Conservation (phyloP, 2,797 vertebrate genomes). For the Salarias fasciatus region DNA sequence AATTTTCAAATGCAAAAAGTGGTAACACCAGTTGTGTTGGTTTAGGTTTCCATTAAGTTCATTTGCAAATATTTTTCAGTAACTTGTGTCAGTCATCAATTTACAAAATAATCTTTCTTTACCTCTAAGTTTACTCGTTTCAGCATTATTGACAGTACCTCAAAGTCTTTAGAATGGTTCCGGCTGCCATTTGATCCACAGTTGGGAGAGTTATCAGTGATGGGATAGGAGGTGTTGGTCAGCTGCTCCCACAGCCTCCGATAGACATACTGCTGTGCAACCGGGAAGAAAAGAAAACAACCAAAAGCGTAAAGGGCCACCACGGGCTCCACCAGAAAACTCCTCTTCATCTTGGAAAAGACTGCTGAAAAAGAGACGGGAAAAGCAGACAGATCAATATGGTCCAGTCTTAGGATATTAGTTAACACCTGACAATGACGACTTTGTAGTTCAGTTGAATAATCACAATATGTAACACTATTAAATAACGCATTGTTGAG, state of each 20-base stretch:
- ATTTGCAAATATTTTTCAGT: too few relatives aligned
- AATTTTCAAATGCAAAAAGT: too few relatives aligned
- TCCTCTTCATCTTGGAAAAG: constrained; percentile 82
- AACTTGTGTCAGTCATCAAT: too few relatives aligned
- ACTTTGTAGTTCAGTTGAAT: too few relatives aligned
- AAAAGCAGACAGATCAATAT: neutral
- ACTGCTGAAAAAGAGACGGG: constrained; percentile 22
- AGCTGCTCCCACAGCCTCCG: constrained; percentile 87
- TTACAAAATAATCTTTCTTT: too few relatives aligned
- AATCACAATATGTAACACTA: too few relatives aligned
- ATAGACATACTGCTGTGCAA: constrained; percentile 92
- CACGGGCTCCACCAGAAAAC: constrained; percentile 89
- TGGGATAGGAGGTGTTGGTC: constrained; percentile 84
- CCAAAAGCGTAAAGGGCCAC: constrained; percentile 89
- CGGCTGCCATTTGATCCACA: constrained; percentile 73
- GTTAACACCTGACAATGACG: too few relatives aligned
- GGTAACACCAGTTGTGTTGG: too few relatives aligned
- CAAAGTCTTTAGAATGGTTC: constrained; percentile 64
- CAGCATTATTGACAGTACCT: constrained; percentile 58
- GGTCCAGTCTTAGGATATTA: too few relatives aligned
- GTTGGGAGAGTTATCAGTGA: constrained; percentile 70
- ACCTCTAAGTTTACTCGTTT: too few relatives aligned
- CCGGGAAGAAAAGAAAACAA: constrained; percentile 77
- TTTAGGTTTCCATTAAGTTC: too few relatives aligned
- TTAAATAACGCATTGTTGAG: too few relatives aligned